Evolutionary conservation across 2,888 invertebrate species (phyloP), one percentile per base, ranked within the genome.

Genomic region (Sarcophaga carnaria): DNA sequence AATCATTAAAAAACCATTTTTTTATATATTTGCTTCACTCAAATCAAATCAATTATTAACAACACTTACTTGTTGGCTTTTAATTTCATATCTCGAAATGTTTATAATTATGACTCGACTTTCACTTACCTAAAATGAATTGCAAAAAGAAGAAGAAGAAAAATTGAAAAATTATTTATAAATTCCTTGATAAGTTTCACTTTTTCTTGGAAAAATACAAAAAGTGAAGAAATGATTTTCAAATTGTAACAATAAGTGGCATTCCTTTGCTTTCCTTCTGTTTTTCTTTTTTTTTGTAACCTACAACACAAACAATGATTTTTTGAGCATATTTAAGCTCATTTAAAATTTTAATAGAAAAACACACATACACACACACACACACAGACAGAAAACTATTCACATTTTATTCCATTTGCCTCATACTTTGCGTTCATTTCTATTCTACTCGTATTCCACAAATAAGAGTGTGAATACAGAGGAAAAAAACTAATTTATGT

Each of bases 401-500:
- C 5, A 54, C 17, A 54, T 37, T 37, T 37, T 14, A 54, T 54
- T 54, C 10, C 17, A 54, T 54, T 54, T 54, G 54, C 54, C 54
- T 59, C 17, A 62, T 49, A 37, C 1, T 37, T 37, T 10, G 37
- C 37, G 0, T 37, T 8, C 8, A 37, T 37, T 37, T 37, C 37
- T 10, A 37, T 37, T 37, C 37, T 37, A 37, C 4, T 22, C 22
- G 22, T 4, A 4, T 37, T 10, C 37, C 2, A 37, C 37, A 37
- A 1, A 47, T 22, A 25, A 63, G 37, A 54, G 20, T 63, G 17
- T 14, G 5, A 66, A 66, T 54, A 37, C 12, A 60, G n/a, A 12
- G 17, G 0, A 49, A 69, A 54, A n/a, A 62, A 81, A 69, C 25
- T 60, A 80, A 67, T 27, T 75, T 37, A 22, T 71, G 77, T 17